Evolutionary conservation across 2,113 vertebrate species (phyloP), one percentile per base, ranked within the genome.

Genomic region (Amblyopsis rosae): DNA sequence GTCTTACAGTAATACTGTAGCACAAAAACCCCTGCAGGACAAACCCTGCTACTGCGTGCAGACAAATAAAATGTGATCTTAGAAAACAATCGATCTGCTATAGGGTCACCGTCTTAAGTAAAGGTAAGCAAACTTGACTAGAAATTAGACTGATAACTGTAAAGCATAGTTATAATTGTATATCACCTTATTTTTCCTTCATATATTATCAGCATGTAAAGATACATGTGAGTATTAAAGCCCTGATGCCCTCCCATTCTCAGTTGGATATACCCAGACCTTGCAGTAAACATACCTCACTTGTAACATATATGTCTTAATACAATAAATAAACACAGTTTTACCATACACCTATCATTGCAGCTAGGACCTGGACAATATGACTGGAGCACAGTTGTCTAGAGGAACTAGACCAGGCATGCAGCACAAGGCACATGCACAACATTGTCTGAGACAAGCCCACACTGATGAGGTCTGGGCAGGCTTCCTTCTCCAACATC

Each of bases 401-500:
- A 68, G 49, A 33, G 55, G 12, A 17, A 71, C 77, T 74, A 69
- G 79, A 80, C 54, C 19, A 16, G 71, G 53, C 72, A 64, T 75
- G 55, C 62, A 63, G 73, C 76, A 62, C 62, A 7, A 70, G 73
- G 35, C 60, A 64, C 59, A 62, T 71, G 79, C 82, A 81, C 74
- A 81, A 55, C 54, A 81, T 87, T 85, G 79, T 87, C 74, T 67
- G 76, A 69, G 47, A 77, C 55, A 66, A 65, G 78, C 47, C 57
- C 82, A 81, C 26, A 53, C 77, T 80, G 82, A 77, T 82, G 85
- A 70, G 65, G 72, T 86, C 82, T 82, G 70, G 82, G 74, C 79
- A 77, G 65, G 59, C 62, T 80, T 80, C 73, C 56, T 80, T 82
- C 70, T 82, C 35, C 81, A 70, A 69, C 77, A 84, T 77, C 88